phyloP scores from a whole-genome alignment of 2,797 vertebrate genomes.

The Champsocephalus gunnari region DNA sequence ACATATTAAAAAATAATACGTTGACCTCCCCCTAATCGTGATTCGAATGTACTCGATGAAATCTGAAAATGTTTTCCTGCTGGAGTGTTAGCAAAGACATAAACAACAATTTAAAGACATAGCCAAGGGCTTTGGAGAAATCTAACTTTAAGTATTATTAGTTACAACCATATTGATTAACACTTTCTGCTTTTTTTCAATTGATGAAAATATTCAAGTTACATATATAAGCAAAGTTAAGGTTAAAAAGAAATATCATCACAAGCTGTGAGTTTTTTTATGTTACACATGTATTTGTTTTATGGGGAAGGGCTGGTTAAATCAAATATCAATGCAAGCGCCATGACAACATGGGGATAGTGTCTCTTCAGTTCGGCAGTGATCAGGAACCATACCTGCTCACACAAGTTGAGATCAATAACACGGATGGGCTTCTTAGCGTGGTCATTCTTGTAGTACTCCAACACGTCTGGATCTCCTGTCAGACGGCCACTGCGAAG shows the following conservation, averaged over 20 bases:
- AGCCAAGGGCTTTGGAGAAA: no score
- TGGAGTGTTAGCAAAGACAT: neutral
- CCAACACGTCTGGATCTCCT: constrained; percentile 97
- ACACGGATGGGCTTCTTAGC: constrained; percentile 99
- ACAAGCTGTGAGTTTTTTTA: neutral
- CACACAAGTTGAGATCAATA: constrained; percentile 99
- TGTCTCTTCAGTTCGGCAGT: neutral
- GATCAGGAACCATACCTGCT: constrained; percentile 83
- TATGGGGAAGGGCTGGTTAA: neutral
- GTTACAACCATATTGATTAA: neutral
- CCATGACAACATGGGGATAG: neutral
- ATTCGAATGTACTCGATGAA: neutral
- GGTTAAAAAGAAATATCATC: neutral
- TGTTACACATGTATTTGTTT: neutral
- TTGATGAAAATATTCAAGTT: no score
- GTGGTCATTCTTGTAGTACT: constrained; percentile 99
- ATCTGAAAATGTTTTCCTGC: neutral
- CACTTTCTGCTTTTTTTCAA: no score
- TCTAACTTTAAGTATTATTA: neutral
- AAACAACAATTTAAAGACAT: no score
- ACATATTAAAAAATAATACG: neutral
- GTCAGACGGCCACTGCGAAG: constrained; percentile 97
- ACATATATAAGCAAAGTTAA: neutral
- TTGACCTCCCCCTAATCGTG: neutral
- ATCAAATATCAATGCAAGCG: neutral